Percentiles rank a stretch among this genome's conserved stretches.
Evolutionary conservation across 2,113 vertebrate genomes (phyloP).

Genomic region (Cochlearius cochlearius): DNA sequence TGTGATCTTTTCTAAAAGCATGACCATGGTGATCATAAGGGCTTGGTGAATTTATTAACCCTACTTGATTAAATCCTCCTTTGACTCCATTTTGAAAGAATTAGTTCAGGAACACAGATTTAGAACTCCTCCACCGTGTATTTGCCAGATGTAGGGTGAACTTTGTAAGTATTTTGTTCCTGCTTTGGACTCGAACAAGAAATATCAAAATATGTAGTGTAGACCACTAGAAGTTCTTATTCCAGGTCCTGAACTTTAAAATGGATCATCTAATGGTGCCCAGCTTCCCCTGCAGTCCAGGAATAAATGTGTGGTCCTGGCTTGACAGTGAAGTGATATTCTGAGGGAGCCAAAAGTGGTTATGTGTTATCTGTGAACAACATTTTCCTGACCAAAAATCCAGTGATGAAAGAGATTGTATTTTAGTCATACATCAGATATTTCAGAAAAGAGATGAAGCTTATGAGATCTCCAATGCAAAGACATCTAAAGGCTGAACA

Average conservation of each 20-base stretch:
- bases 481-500: background rate
- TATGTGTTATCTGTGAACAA: background rate
- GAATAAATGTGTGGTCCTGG: background rate
- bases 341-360: background rate
- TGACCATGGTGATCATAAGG: background rate
- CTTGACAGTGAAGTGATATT: background rate
- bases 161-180: background rate
- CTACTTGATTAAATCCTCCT: slow-evolving; percentile 20
- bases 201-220: background rate
- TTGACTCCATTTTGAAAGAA: background rate
- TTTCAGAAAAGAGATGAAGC: background rate
- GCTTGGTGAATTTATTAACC: slow-evolving; percentile 26
- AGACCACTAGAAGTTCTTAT: background rate
- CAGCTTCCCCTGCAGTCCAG: background rate
- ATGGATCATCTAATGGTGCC: background rate
- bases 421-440: background rate
- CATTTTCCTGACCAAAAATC: background rate
- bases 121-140: background rate
- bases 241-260: background rate
- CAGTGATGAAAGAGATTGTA: background rate
- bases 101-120: slow-evolving; percentile 3
- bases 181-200: background rate
- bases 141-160: background rate
- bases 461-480: background rate
- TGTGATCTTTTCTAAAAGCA: background rate